These are phyloP conservation scores for Oriolus oriolus DNA, from an alignment of 2,113 vertebrate species.

Conservation along the genomic window DNA sequence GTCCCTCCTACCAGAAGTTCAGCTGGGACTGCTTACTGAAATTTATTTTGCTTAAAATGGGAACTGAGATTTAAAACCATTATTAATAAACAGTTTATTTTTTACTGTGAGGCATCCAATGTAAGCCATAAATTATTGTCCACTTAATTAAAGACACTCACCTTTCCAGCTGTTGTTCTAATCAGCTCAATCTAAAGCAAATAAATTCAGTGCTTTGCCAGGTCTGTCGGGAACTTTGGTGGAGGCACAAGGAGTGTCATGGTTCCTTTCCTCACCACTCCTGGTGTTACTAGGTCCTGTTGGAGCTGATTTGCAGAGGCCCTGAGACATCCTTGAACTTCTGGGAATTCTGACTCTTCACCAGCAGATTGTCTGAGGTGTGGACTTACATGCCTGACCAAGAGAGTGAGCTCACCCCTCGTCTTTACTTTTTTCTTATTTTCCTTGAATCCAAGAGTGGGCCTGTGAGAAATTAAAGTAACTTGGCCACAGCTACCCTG, in stretches of 20 bases:
- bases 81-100: conserved; percentile 66
- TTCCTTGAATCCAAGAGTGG: not conserved
- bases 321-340: not conserved
- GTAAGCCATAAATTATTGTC: conserved; percentile 32
- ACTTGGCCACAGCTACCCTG: not conserved
- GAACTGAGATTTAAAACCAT: conserved; percentile 40
- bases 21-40: conserved; percentile 19
- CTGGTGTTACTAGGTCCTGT: not conserved
- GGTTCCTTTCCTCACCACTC: not conserved
- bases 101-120: conserved; percentile 13
- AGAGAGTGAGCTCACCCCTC: not conserved
- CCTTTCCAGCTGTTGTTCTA: conserved; percentile 58
- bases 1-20: not conserved
- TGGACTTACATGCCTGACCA: not conserved
- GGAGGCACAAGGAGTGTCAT: not conserved
- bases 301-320: not conserved
- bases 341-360: not conserved
- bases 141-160: not conserved
- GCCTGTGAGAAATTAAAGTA: not conserved
- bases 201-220: not conserved
- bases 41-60: conserved; percentile 40
- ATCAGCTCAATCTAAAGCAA: not conserved
- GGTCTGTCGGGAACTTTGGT: not conserved
- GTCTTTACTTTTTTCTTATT: not conserved
- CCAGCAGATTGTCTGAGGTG: not conserved